phyloP scores from a whole-genome alignment of 2,113 vertebrate genomes.

The Grammomys surdaster region DNA sequence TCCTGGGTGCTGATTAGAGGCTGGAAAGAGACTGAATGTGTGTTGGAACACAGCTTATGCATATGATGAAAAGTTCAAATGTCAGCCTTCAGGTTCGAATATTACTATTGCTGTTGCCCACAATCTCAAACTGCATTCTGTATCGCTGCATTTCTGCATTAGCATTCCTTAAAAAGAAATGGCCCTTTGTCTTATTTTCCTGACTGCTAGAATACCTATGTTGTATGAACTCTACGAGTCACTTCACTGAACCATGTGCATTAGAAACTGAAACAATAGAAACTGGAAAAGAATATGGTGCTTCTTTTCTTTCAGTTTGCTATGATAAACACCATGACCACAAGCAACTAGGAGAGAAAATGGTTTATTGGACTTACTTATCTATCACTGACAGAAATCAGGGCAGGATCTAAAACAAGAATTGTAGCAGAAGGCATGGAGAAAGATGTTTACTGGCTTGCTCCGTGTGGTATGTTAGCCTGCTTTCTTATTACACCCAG shows the following conservation, averaged over 20 bases:
- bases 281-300: background rate
- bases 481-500: background rate
- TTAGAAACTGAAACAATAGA: background rate
- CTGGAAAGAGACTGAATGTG: background rate
- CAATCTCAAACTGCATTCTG: conserved; percentile 46
- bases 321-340: background rate
- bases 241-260: background rate
- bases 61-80: conserved; percentile 27
- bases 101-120: background rate
- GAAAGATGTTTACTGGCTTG: background rate
- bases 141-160: conserved; percentile 39
- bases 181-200: background rate
- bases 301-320: background rate
- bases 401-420: background rate
- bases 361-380: background rate
- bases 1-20: background rate
- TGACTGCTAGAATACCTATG: background rate
- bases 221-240: background rate
- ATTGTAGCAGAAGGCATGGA: background rate
- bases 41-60: background rate
- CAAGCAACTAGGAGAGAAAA: background rate
- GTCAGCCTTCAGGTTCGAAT: background rate
- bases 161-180: conserved; percentile 43
- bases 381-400: background rate
- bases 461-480: too few species aligned